Base-by-base conservation (phyloP, 2,797 vertebrate species). In the Phalloptychus januarius region DNA sequence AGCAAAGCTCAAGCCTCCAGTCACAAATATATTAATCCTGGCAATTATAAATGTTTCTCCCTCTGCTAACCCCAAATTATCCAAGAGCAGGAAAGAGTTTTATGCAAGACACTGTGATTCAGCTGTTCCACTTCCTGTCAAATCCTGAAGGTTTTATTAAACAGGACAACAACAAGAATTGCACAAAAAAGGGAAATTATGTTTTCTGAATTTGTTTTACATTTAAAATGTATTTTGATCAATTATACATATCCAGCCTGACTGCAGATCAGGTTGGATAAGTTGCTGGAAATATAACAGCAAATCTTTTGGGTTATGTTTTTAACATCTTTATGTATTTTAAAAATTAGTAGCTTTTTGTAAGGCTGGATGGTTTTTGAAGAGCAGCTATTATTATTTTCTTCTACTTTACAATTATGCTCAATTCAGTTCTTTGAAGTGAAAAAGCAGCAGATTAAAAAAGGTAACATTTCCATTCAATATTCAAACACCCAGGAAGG, bases 1-100 rank as follows among this genome's bases (percentile, higher is more conserved):
- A 31, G 52, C 52, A 74, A 20, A 74, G 15, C n/a, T 58, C 7
- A 15, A 42, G 40, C 65, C 74, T 80, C 86, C 85, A 78, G 83
- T 84, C 79, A 80, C 63, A 80, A 31, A 77, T 42, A 76, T 18
- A 48, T 5, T 2, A 75, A 45, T 28, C 73, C 11, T 56, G 38
- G 20, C 38, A 45, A 61, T 75, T 74, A 50, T 36, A 61, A 74
- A 84, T 48, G 81, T 48, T 16, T 70, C 8, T 76, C 7, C n/a
- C 3, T 56, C 25, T 28, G 10, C 7, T 25, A 38, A 54, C 0
- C 16, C 36, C 18, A 56, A 42, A 74, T 56, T 12, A 40, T 28
- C 38, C 1, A 7, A 42, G 2, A 18, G 5, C 36, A 61, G 6
- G n/a, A 38, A 72, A 52, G 1, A 67, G 63, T 25, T 38, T 25